Base-by-base conservation (phyloP, 2,888 invertebrate genomes). In the Perizoma affinitatum region DNA sequence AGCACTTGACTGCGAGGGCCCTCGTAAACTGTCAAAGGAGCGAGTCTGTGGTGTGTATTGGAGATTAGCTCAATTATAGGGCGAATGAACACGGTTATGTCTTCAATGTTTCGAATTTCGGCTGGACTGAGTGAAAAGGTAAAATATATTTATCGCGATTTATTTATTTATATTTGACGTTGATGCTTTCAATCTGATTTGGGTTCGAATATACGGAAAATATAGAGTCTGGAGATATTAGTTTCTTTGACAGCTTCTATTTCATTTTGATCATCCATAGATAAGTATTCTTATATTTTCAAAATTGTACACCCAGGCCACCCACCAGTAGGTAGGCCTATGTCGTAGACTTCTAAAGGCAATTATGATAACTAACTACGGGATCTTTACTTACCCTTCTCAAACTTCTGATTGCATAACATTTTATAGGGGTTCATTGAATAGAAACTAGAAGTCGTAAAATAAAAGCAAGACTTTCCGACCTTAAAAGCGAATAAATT, bases 21-120 rank as follows among this genome's bases (percentile, higher is more conserved):
- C 79, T 78, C 54, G 61, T 35, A 33, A 71, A 67, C 78, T 72
- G 79, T 76, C 81, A 82, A 82, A 82, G 79, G 79, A 78, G 71
- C 75, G 71, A 72, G 48, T 67, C 70, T 62, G 58, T 59, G 50
- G 36, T 33, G 50, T 9, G 41, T 57, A 65, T 56, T 58, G 48
- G 52, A 59, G 59, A 68, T 66, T 59, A 66, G 53, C 54, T 61
- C 41, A 48, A 46, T 53, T 46, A 48, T 58, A 52, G n/a, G 55
- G 40, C 33, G 9, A 10, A 38, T 10, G 38, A 58, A 55, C 58
- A 59, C 22, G 45, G 45, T 43, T 52, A 58, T 55, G 55, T 52
- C 58, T 56, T 62, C 49, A 61, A 42, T 58, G 54, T 45, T 45
- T 33, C 55, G 5, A 55, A 51, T 42, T 60, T 38, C 1, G 7